Conservation (phyloP, 1,140 invertebrate species). For the Monochamus saltuarius region DNA sequence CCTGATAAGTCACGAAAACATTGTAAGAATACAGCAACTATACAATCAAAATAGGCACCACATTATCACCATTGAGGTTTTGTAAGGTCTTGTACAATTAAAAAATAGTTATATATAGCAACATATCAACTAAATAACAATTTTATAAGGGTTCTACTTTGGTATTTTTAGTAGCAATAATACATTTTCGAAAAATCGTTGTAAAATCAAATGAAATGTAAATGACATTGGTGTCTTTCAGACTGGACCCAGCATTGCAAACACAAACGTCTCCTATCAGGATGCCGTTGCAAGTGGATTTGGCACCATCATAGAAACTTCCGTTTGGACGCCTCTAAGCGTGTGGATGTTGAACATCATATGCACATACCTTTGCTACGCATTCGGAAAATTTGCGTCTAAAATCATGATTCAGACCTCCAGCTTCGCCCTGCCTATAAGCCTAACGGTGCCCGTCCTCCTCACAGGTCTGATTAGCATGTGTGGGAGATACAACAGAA, state of each 20-base stretch:
- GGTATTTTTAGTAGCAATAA: too few relatives aligned
- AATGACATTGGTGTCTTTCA: too few relatives aligned
- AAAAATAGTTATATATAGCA: too few relatives aligned
- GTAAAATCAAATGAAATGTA: too few relatives aligned
- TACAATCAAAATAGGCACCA: too few relatives aligned
- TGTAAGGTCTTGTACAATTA: too few relatives aligned
- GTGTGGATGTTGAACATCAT: conserved; percentile 64
- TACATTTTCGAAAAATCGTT: too few relatives aligned
- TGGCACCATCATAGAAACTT: conserved; percentile 41
- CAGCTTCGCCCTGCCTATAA: conserved; percentile 77
- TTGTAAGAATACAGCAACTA: too few relatives aligned
- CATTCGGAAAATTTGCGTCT: conserved; percentile 77
- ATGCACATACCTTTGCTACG: conserved; percentile 67
- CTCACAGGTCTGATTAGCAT: conserved; percentile 62
- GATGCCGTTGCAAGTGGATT: conserved; percentile 49
- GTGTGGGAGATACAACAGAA: conserved; percentile 59
- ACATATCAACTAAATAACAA: background rate
- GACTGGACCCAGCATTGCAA: conserved; percentile 23
- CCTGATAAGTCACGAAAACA: too few relatives aligned
- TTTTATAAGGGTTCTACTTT: background rate
- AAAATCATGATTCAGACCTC: conserved; percentile 81
- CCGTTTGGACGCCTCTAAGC: conserved; percentile 55
- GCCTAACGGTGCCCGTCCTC: conserved; percentile 67
- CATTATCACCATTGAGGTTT: too few relatives aligned
- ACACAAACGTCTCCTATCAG: conserved; percentile 34